Evolutionary conservation across 2,888 invertebrate genomes (phyloP), one percentile per base, ranked within the genome.

Genomic region (Villa cingulata): DNA sequence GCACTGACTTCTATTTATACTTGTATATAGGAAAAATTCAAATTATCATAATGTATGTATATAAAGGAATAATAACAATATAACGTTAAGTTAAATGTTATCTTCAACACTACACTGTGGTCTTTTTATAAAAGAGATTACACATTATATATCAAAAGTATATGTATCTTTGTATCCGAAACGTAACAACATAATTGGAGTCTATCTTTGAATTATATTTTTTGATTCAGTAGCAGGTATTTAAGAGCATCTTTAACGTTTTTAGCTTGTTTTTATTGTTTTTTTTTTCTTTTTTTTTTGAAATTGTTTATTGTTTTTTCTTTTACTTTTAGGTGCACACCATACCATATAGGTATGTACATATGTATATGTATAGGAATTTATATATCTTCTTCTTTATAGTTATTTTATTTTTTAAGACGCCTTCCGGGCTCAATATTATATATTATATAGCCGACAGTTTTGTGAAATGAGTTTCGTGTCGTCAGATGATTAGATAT

Each of bases 401-500:
- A n/a, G n/a, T 38, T 45, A 4, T n/a, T 34, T 40, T 36, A 40
- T 45, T 45, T 32, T 17, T 10, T 45, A 37, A 37, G 37, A 37
- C 37, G 40, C 41, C 41, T 34, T 41, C 34, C 40, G 41, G 19
- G 23, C 41, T 12, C 23, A 23, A 23, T 23, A 23, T 23, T n/a
- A n/a, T n/a, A n/a, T n/a, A n/a, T n/a, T n/a, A 20, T 32, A 36
- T 41, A 32, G 29, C 29, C 29, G 29, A 32, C 29, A 46, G 36
- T 46, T 46, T 46, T 19, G 32, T 41, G 36, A 46, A 46, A 46
- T 46, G 46, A 46, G 40, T 46, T 46, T 46, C 46, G 46, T 46
- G 46, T 46, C 41, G 46, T 41, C 46, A 46, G 46, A 41, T 46
- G 46, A 46, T 46, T 46, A 46, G 19, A 34, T 34, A 18, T 46